Percentiles rank a stretch among this genome's conserved stretches.
phyloP scores from a whole-genome alignment of 30 jellyfish, hydroid and myxozoan genomes.

The Turritopsis dohrnii region DNA sequence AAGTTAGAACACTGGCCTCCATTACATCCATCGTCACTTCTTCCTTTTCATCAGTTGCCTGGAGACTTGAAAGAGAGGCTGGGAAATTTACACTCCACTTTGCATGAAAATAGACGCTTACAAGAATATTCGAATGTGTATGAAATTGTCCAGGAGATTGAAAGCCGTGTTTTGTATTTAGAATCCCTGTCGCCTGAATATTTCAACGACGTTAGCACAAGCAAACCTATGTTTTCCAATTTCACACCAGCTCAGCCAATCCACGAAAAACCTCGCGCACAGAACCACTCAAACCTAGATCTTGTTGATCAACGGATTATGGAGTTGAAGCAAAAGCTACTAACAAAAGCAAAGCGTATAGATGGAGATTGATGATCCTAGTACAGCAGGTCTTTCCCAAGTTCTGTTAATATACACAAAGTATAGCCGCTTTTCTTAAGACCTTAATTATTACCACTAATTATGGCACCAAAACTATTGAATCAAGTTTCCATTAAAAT shows the following conservation, averaged over 20 bases:
- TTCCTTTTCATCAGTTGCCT: constrained; percentile 23
- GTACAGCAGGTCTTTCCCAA: too few relatives aligned
- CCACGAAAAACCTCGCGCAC: neutral
- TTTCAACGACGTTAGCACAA: constrained; percentile 6
- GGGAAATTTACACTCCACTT: constrained; percentile 4
- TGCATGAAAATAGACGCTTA: neutral
- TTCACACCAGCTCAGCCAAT: neutral
- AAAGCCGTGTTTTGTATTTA: constrained; percentile 53
- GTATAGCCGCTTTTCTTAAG: too few relatives aligned
- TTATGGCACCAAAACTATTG: too few relatives aligned
- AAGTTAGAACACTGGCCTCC: constrained; percentile 33
- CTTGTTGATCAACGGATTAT: constrained; percentile 19
- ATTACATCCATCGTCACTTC: constrained; percentile 28
- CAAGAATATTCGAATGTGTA: constrained; percentile 2
- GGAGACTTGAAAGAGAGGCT: constrained; percentile 23
- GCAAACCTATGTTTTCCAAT: neutral
- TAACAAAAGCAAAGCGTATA: neutral
- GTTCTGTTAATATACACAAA: too few relatives aligned
- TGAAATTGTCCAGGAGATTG: constrained; percentile 37
- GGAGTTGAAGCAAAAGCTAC: constrained; percentile 23
- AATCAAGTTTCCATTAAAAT: too few relatives aligned
- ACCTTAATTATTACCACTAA: too few relatives aligned
- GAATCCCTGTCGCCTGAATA: constrained; percentile 93
- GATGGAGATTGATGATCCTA: neutral
- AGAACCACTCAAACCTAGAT: neutral